Conservation (phyloP, 1,140 invertebrate species). For the Temnothorax longispinosus region DNA sequence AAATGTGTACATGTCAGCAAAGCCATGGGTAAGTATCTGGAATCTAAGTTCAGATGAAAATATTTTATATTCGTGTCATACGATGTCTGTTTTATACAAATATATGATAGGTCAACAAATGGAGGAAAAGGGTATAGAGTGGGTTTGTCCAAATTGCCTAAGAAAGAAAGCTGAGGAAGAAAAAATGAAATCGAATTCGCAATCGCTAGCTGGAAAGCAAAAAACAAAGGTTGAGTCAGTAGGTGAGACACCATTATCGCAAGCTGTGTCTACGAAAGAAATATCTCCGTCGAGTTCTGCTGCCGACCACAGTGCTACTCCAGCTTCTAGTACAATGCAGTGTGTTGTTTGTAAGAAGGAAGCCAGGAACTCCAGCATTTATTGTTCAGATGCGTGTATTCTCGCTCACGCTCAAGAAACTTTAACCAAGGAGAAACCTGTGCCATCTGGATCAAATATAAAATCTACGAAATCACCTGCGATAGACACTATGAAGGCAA, state of each 20-base stretch:
- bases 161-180: slow-evolving; percentile 87
- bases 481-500: slow-evolving; percentile 79
- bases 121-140: slow-evolving; percentile 95
- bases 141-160: slow-evolving; percentile 95
- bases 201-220: slow-evolving; percentile 50
- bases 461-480: slow-evolving; percentile 78
- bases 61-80: neutral
- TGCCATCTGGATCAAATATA: slow-evolving; percentile 42
- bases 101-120: slow-evolving; percentile 89
- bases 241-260: slow-evolving; percentile 33
- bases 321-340: slow-evolving; percentile 82
- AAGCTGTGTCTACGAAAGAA: slow-evolving; percentile 29
- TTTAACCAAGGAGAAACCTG: slow-evolving; percentile 84
- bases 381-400: slow-evolving; percentile 96
- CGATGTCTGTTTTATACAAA: neutral
- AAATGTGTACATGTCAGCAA: slow-evolving; percentile 97
- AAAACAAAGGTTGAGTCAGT: slow-evolving; percentile 30
- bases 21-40: slow-evolving; percentile 89
- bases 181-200: slow-evolving; percentile 65
- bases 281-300: slow-evolving; percentile 6
- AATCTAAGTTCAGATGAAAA: neutral
- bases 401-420: slow-evolving; percentile 93
- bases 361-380: slow-evolving; percentile 90
- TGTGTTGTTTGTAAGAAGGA: slow-evolving; percentile 92
- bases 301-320: neutral